Evolutionary conservation across 2,888 invertebrate genomes (phyloP), one percentile per base, ranked within the genome.

Genomic region (Halictus ligatus): DNA sequence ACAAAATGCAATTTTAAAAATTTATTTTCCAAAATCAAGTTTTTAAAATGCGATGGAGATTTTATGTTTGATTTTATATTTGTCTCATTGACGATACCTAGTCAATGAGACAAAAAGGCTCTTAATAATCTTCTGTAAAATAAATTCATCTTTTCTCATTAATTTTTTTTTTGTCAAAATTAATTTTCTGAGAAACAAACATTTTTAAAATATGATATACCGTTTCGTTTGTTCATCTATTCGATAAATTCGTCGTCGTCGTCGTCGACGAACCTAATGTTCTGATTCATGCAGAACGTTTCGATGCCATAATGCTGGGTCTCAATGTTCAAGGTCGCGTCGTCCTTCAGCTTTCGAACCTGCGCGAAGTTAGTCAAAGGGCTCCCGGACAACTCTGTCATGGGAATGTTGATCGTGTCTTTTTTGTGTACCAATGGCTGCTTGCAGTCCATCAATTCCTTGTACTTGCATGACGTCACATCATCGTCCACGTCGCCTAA

Each of bases 201-300:
- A 54, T 7, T 21, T 21, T 54, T 8, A 2, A 10, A 54, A 21
- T 54, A 3, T 21, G 54, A 21, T 21, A 21, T 54, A 54, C 54
- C 8, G 13, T 60, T 13, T 25, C 13, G 64, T 7, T 43, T 6
- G 8, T 12, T 21, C 43, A 2, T 43, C n/a, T 80, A 81, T n/a
- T 94, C 94, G 46, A 94, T 87, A 77, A 92, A 93, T 15, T 94
- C 94, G 8, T 94, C 94, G 6, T 93, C 93, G 48, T 95, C 95
- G 35, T 94, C 94, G 71, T 95, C 95, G 35, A 93, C 95, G 81
- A 94, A 95, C 87, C 93, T 94, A 69, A 95, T 93, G 50, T 94
- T 93, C 75, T 93, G 93, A 77, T 92, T 91, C 29, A 92, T 90
- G 35, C 92, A 91, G 12, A 91, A 91, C 69, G 93, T 89, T 75